A percentile compares a stretch with the other conserved stretches of the same genome.
phyloP scores from a whole-genome alignment of 2,888 invertebrate species.

The Malachius bipustulatus region DNA sequence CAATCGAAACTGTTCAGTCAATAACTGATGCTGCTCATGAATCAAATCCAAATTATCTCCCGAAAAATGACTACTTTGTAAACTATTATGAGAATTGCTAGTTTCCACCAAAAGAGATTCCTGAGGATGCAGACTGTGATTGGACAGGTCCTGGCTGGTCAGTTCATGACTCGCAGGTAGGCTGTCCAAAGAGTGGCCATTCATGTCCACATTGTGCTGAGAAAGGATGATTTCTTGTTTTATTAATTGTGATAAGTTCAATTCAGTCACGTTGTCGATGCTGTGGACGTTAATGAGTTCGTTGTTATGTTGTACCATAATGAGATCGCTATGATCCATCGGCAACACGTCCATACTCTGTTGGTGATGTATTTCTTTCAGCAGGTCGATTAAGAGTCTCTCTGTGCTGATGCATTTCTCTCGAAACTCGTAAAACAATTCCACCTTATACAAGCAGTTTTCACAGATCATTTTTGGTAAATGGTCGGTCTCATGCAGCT shows the following conservation, averaged over 20 bases:
- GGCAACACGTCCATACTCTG: conserved; percentile 16
- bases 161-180: conserved; percentile 32
- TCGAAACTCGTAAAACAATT: conserved; percentile 44
- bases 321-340: conserved; percentile 25
- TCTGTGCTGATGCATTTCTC: conserved; percentile 44
- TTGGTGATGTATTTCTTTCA: conserved; percentile 27
- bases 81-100: conserved; percentile 17
- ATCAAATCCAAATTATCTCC: conserved; percentile 28
- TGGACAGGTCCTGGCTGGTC: conserved; percentile 29
- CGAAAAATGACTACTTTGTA: conserved; percentile 22
- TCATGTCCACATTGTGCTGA: conserved; percentile 24
- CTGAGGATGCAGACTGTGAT: conserved; percentile 28
- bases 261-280: conserved; percentile 27
- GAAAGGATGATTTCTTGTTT: conserved; percentile 20
- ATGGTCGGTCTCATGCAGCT: conserved; percentile 44
- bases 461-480: conserved; percentile 48
- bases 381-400: conserved; percentile 36
- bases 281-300: conserved; percentile 27
- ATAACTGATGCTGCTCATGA: conserved; percentile 27
- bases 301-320: conserved; percentile 30
- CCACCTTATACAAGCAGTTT: conserved; percentile 44
- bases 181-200: conserved; percentile 28
- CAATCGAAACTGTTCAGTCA: conserved; percentile 25
- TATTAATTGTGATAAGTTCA: conserved; percentile 26
- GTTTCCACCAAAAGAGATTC: conserved; percentile 26